These are phyloP conservation scores for Lutraria rhynchaena DNA, from an alignment of 1,140 invertebrate genomes.

Conservation along the genomic window DNA sequence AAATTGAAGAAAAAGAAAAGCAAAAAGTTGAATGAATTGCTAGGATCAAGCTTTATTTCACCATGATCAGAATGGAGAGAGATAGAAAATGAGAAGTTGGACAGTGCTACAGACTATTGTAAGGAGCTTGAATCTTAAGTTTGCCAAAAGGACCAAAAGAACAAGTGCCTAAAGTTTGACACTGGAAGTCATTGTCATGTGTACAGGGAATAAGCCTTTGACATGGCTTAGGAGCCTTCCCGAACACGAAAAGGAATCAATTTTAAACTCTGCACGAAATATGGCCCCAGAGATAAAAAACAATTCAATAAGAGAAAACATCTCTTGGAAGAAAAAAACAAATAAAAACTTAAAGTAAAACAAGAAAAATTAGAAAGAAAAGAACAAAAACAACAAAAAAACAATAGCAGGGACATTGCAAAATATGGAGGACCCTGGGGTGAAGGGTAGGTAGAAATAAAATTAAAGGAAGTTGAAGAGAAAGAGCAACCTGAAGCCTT, in stretches of 20 bases:
- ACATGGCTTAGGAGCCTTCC: neutral
- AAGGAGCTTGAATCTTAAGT: no score
- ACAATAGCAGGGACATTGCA: neutral
- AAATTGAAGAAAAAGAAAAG: no score
- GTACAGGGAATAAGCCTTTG: neutral
- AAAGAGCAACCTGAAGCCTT: neutral
- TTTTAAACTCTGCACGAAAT: neutral
- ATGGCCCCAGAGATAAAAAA: neutral
- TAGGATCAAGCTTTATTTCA: no score
- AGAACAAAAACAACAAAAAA: neutral
- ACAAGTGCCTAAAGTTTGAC: no score
- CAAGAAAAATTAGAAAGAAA: neutral
- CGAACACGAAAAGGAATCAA: neutral
- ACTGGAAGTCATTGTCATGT: neutral
- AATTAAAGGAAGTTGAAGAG: neutral
- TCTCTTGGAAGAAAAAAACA: no score
- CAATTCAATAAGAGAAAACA: no score
- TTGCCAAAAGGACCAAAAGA: no score
- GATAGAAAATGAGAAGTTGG: no score
- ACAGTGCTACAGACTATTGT: no score
- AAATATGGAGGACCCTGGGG: neutral
- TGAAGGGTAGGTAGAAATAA: neutral
- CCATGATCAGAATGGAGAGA: no score
- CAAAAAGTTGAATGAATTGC: no score
- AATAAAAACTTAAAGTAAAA: neutral